Conservation (phyloP, 2,113 vertebrate species). For the Orycteropus afer region DNA sequence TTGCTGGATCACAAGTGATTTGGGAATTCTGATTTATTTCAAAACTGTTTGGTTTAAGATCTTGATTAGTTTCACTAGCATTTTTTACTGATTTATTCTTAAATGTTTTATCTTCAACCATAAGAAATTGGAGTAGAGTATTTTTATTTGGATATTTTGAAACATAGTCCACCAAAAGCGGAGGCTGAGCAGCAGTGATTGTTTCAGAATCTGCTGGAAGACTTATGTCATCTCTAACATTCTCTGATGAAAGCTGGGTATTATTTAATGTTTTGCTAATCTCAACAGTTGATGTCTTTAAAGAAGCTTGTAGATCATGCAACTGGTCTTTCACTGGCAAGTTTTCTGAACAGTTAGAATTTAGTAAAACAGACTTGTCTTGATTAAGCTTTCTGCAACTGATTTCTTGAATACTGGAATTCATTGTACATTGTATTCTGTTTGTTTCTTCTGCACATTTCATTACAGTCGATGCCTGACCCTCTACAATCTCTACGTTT, state of each 20-base stretch:
- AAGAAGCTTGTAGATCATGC: not conserved
- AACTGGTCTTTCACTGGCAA: constrained; percentile 1
- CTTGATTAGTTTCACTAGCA: not conserved
- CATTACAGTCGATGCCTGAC: not conserved
- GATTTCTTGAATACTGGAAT: not conserved
- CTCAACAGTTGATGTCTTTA: not conserved
- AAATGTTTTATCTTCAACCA: constrained; percentile 49
- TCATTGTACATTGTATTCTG: not conserved
- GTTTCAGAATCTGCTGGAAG: not conserved
- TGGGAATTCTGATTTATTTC: not conserved
- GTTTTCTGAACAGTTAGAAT: not conserved
- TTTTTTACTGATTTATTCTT: constrained; percentile 30
- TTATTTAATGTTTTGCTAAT: constrained; percentile 49
- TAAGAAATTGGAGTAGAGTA: constrained; percentile 73
- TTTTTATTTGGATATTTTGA: constrained; percentile 62
- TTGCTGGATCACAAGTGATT: not conserved
- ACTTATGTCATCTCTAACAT: not conserved
- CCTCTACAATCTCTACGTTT: not conserved
- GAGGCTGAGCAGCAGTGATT: not conserved
- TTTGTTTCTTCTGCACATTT: constrained; percentile 64
- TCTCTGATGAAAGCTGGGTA: constrained; percentile 21
- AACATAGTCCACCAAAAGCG: constrained; percentile 58
- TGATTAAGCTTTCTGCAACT: constrained; percentile 58
- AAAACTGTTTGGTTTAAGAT: not conserved
- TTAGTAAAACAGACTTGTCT: constrained; percentile 41